phyloP scores from a whole-genome alignment of 1,140 invertebrate species.

The Panulirus ornatus region DNA sequence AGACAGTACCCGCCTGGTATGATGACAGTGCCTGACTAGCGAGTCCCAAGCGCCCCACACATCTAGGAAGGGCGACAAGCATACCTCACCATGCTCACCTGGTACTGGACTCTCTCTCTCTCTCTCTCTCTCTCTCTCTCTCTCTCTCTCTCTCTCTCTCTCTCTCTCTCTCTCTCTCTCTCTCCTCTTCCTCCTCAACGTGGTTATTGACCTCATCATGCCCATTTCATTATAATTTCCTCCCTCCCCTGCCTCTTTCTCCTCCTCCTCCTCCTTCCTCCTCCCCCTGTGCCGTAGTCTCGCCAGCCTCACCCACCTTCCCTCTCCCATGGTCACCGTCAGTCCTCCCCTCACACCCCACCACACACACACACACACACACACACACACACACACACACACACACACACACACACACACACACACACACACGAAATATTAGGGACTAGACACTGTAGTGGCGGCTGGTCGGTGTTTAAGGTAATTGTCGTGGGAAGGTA shows the following conservation, averaged over 20 bases:
- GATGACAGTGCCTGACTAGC: too few species aligned
- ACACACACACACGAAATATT: not conserved
- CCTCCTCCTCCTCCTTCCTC: too few species aligned
- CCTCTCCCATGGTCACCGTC: not conserved
- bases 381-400: not conserved
- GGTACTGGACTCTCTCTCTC: too few species aligned
- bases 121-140: not conserved
- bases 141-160: not conserved
- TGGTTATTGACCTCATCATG: not conserved
- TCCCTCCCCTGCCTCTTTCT: too few species aligned
- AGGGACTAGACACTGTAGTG: not conserved
- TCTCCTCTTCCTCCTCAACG: not conserved
- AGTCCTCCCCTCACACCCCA: not conserved
- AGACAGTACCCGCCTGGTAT: too few species aligned
- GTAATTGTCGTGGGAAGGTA: conserved; percentile 48
- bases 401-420: conserved; percentile 10
- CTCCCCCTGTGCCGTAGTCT: not conserved
- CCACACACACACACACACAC: not conserved
- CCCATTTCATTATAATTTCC: too few species aligned
- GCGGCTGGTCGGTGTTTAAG: conserved; percentile 12
- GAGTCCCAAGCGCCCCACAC: not conserved
- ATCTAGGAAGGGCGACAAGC: not conserved
- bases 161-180: not conserved
- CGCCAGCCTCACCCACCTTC: not conserved
- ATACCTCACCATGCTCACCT: not conserved